Base-by-base conservation (phyloP, 92 coral and sea anemone species). In the Anthopleura xanthogrammica region DNA sequence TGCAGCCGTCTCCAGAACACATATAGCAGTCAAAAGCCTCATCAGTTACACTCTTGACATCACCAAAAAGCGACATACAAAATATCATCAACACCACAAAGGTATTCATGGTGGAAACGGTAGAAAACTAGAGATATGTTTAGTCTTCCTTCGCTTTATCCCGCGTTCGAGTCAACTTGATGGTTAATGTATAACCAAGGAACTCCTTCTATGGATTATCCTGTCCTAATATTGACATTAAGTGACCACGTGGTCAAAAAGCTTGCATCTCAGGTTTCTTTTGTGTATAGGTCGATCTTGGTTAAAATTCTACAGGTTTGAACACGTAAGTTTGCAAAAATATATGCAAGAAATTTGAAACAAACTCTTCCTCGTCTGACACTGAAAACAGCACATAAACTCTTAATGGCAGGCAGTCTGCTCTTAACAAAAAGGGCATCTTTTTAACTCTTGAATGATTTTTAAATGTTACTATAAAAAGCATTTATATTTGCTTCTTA, bases 11-110 rank as follows among this genome's bases (percentile, higher is more conserved):
- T 14, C 88, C 88, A 52, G 64, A n/a, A 64, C 88, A 85, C 19
- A 41, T 41, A 46, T 78, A 78, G 79, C 88, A 85, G 16, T 85
- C 83, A 73, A 85, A 85, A 7, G 76, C 88, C 20, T 68, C 57
- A 9, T 85, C 57, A 2, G 52, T 3, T n/a, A 24, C 83, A 64
- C 78, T 72, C 29, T 54, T 23, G 1, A 55, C 81, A 29, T 60
- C 66, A 41, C 55, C 22, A 9, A 65, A 10, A 40, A 75, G 24
- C 41, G 74, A 29, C 48, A 77, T 10, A 39, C 76, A 57, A 64
- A 84, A 52, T 20, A 84, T 7, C 16, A 48, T 20, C 17, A 84
- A 64, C 42, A 77, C 39, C 43, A 60, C 23, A 12, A 75, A 22
- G 2, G 58, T 60, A 40, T 84, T 62, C 87, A 84, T 84, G 62